phyloP scores from a whole-genome alignment of 2,797 vertebrate species.

The Enoplosus armatus region DNA sequence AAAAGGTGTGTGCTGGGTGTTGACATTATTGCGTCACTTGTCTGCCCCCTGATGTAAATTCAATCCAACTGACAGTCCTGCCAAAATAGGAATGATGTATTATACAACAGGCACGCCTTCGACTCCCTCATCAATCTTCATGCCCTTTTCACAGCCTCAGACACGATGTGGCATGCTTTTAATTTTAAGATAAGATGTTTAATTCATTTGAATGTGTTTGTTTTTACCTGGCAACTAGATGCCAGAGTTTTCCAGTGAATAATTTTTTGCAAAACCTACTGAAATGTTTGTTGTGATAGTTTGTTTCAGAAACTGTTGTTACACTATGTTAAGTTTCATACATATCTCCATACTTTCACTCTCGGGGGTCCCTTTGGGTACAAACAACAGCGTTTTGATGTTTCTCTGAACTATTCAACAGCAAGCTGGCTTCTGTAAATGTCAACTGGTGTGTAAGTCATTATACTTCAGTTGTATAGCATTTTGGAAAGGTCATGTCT shows the following conservation, averaged over 20 bases:
- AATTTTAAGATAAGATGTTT: slow-evolving; percentile 35
- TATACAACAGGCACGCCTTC: slow-evolving; percentile 47
- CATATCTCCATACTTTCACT: slow-evolving; percentile 2
- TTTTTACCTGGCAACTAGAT: background rate
- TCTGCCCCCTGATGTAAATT: slow-evolving; percentile 75
- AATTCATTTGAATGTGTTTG: slow-evolving; percentile 23
- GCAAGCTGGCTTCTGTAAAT: slow-evolving; percentile 77
- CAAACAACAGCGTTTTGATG: slow-evolving; percentile 57
- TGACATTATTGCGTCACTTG: slow-evolving; percentile 61
- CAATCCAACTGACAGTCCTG: slow-evolving; percentile 69
- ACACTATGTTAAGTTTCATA: background rate
- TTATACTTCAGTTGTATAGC: slow-evolving; percentile 72
- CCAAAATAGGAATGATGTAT: slow-evolving; percentile 73
- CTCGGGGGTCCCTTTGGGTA: slow-evolving; percentile 40
- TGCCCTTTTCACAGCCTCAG: slow-evolving; percentile 61
- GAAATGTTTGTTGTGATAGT: slow-evolving; percentile 10
- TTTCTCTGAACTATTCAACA: slow-evolving; percentile 67
- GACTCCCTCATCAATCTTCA: slow-evolving; percentile 70
- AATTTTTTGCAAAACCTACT: slow-evolving; percentile 1
- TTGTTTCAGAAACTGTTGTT: slow-evolving; percentile 9
- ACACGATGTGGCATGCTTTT: slow-evolving; percentile 19
- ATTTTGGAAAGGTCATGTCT: slow-evolving; percentile 81
- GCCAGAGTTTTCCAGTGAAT: background rate
- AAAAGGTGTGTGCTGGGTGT: slow-evolving; percentile 48
- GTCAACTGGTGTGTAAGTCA: slow-evolving; percentile 81